Conservation (phyloP, 1,140 invertebrate species). For the Archivesica marissinica region DNA sequence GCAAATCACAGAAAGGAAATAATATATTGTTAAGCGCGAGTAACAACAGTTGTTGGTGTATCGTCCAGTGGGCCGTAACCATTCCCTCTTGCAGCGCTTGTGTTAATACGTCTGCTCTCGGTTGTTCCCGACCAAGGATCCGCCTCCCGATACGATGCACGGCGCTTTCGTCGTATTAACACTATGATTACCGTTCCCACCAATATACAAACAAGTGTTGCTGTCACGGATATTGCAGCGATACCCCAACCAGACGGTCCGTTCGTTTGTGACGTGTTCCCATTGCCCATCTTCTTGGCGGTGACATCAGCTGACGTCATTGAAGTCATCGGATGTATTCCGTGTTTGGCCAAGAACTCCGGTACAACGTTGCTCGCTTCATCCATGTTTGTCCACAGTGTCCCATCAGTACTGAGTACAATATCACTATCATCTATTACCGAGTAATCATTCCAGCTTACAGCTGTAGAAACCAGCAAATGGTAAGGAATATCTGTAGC, state of each 20-base stretch:
- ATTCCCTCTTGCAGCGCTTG: neutral
- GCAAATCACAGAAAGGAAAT: no score
- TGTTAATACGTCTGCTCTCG: neutral
- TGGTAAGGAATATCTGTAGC: constrained; percentile 59
- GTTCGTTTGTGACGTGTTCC: no score
- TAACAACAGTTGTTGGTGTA: neutral
- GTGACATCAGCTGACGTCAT: neutral
- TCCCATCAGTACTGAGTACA: neutral
- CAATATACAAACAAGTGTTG: neutral
- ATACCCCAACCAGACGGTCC: neutral
- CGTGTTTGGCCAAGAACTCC: neutral
- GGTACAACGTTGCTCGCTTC: neutral
- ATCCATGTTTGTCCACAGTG: neutral
- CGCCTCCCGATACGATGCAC: constrained; percentile 9
- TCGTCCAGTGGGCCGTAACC: neutral
- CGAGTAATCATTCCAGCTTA: constrained; percentile 15
- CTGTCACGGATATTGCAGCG: neutral
- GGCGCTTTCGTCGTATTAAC: neutral
- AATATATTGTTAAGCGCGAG: neutral
- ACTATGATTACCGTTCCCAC: neutral
- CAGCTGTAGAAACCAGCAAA: constrained; percentile 75
- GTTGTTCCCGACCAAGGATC: constrained; percentile 5
- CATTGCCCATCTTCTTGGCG: neutral
- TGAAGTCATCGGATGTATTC: neutral
- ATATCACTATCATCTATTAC: neutral